Evolutionary conservation across 2,113 vertebrate species (phyloP).

Genomic region (Stomatorhinus ivindoensis): DNA sequence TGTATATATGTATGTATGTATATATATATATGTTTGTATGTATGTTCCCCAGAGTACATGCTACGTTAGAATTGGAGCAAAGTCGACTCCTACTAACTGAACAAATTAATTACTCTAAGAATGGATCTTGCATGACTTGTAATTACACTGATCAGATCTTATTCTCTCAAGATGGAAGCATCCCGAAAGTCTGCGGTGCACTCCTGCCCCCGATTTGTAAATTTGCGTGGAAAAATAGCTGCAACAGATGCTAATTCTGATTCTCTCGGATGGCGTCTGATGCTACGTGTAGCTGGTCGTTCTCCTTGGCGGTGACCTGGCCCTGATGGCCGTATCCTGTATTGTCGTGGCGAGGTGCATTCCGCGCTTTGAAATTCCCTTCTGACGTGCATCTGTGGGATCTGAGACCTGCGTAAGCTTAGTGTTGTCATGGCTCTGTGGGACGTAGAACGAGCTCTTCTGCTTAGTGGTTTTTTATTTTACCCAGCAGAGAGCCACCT

Average conservation of each 20-base stretch:
- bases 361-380: not conserved
- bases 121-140: not conserved
- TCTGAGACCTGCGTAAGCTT: not conserved
- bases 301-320: not conserved
- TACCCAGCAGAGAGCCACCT: not conserved
- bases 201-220: not conserved
- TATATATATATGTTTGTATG: not conserved
- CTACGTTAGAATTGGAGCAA: slow-evolving; percentile 1
- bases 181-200: not conserved
- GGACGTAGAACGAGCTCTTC: not conserved
- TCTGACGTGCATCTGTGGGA: not conserved
- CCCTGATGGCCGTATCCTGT: too few relatives aligned
- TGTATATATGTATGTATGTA: not conserved
- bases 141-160: slow-evolving; percentile 14
- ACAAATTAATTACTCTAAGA: slow-evolving; percentile 11
- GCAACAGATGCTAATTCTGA: not conserved
- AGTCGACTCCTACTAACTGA: not conserved
- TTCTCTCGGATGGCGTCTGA: not conserved
- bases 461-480: not conserved
- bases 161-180: not conserved
- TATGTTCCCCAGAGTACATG: not conserved
- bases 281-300: not conserved
- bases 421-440: not conserved
- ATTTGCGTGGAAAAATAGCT: not conserved
- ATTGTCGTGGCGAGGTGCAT: not conserved